Evolutionary conservation across 2,797 vertebrate genomes (phyloP).

Genomic region (Liasis olivaceus): DNA sequence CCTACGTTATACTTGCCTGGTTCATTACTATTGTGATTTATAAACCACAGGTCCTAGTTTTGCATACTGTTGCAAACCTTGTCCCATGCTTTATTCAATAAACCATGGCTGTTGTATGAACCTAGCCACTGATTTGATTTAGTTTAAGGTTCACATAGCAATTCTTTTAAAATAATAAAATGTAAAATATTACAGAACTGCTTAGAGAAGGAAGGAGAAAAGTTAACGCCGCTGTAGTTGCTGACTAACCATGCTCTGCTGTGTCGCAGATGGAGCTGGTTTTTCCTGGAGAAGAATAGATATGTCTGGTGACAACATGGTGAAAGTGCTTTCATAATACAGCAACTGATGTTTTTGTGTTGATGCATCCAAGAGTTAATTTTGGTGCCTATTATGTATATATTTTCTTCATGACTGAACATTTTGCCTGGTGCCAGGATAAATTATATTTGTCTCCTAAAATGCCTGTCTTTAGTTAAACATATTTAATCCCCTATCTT

Average conservation of each 20-base stretch:
- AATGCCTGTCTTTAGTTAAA: constrained; percentile 57
- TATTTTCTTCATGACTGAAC: constrained; percentile 17
- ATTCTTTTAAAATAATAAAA: neutral
- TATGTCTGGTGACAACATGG: neutral
- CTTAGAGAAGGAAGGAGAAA: neutral
- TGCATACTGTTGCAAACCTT: neutral
- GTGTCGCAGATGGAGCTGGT: neutral
- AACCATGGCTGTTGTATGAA: neutral
- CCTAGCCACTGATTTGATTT: neutral
- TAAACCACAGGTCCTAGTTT: neutral
- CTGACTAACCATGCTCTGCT: neutral
- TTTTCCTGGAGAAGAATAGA: neutral
- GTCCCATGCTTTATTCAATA: neutral
- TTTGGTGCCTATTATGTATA: neutral
- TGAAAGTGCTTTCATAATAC: neutral
- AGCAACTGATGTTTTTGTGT: neutral
- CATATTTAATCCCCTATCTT: constrained; percentile 61
- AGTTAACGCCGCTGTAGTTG: neutral
- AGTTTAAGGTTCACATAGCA: neutral
- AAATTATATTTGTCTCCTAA: constrained; percentile 50
- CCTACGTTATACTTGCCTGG: neutral
- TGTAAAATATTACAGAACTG: neutral
- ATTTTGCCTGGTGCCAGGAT: constrained; percentile 38
- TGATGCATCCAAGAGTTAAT: neutral
- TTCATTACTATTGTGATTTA: neutral